phyloP scores from a whole-genome alignment of 2,113 vertebrate species.

The Rhagologus leucostigma region DNA sequence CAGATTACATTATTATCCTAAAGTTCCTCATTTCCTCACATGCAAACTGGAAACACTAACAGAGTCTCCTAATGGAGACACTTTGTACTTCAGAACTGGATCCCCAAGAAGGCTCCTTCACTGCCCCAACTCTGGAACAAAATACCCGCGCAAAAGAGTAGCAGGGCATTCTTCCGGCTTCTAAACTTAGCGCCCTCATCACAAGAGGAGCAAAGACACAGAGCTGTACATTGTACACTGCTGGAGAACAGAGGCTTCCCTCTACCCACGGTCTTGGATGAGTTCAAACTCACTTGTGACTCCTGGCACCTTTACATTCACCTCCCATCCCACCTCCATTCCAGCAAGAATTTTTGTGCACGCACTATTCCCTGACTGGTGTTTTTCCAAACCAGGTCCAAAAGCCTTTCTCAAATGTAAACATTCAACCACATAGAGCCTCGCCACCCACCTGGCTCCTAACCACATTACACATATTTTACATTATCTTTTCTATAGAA shows the following conservation, averaged over 20 bases:
- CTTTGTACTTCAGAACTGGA: not conserved
- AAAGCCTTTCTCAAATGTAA: not conserved
- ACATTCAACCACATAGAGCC: not conserved
- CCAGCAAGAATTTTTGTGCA: not conserved
- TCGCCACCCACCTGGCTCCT: not conserved
- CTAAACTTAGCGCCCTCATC: not conserved
- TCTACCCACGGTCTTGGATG: not conserved
- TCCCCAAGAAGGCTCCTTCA: not conserved
- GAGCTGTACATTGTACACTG: not conserved
- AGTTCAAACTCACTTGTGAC: not conserved
- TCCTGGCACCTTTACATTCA: not conserved
- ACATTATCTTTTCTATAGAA: not conserved
- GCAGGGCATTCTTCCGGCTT: not conserved
- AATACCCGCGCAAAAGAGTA: not conserved
- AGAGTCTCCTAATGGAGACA: not conserved
- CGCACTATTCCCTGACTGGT: not conserved
- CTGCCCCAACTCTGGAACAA: not conserved
- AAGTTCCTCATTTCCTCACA: not conserved
- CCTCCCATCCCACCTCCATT: not conserved
- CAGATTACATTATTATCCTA: not conserved
- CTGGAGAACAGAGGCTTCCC: not conserved
- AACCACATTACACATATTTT: not conserved
- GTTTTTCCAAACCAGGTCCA: not conserved
- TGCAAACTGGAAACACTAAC: not conserved
- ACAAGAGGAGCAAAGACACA: fast-evolving